A percentile compares a stretch with the other conserved stretches of the same genome.
Conservation (phyloP, 1,140 invertebrate species). For the Microvelia longipes region DNA sequence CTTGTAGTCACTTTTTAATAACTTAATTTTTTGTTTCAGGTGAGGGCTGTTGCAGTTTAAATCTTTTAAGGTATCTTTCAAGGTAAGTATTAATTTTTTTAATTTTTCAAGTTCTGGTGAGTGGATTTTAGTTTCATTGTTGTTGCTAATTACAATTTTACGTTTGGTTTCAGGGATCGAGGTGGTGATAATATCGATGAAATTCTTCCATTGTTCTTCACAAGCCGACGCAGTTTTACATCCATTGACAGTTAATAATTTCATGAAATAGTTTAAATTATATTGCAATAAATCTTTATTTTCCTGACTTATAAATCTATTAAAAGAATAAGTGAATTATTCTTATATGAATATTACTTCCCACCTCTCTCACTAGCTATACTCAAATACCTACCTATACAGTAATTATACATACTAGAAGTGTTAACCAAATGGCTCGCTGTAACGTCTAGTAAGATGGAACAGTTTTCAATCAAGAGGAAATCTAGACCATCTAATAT, state of each 20-base stretch:
- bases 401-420: too few species aligned
- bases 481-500: too few species aligned
- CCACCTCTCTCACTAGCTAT: too few species aligned
- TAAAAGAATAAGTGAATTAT: background rate
- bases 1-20: too few species aligned
- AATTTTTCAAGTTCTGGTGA: background rate
- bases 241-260: background rate
- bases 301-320: background rate
- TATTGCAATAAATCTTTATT: background rate
- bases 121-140: background rate
- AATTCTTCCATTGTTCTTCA: background rate
- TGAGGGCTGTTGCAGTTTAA: background rate
- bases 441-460: too few species aligned
- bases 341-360: too few species aligned
- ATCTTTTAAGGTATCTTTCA: background rate
- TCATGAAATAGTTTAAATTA: background rate
- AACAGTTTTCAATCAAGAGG: too few species aligned
- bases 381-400: too few species aligned
- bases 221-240: background rate
- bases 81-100: background rate
- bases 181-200: background rate
- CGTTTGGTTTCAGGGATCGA: background rate
- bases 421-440: too few species aligned
- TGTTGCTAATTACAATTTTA: background rate
- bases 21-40: too few species aligned